Base-by-base conservation (phyloP, 2,113 vertebrate species). In the Strigops habroptila region DNA sequence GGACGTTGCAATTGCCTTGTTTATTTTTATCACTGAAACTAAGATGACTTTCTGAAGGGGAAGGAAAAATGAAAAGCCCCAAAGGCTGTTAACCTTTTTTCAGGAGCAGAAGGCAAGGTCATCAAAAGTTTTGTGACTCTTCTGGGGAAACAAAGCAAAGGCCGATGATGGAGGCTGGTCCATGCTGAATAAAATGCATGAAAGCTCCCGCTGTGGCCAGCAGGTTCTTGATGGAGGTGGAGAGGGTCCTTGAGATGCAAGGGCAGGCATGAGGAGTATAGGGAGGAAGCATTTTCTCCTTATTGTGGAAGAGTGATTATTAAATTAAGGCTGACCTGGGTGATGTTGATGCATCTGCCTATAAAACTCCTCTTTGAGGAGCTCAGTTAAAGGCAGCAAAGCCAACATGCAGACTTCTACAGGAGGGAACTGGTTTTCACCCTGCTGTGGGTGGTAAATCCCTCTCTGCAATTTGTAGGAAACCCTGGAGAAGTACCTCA, bases 21-120 rank as follows among this genome's bases (percentile, higher is more conserved):
- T 96, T 90, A 88, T 88, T 93, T 91, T 95, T 94, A 75, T 82
- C 79, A 62, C 68, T 75, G 73, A 91, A 95, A 78, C 48, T 33
- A 60, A 90, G 65, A 25, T 67, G 65, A 37, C 52, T 94, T 94
- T 65, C 85, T 86, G 60, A 94, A 86, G n/a, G 31, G 17, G 23
- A 86, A 52, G 35, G 63, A 51, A 74, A 90, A 92, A 51, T 1
- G 2, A 84, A 91, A 93, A 91, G 25, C 69, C 87, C 80, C 77
- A 84, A 94, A 79, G 77, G 93, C 62, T 86, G 25, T 80, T 93
- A 94, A 93, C 86, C 63, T 79, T 91, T 84, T 28, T 76, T 65
- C 1, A 1, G 83, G 74, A 85, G 44, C 41, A 88, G 82, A 88
- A 93, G 14, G 70, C 48, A 81, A 94, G 93, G 81, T 79, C 81